Percentiles rank a stretch among this genome's conserved stretches.
phyloP scores from a whole-genome alignment of 2,797 vertebrate genomes.

The Eulemur rubriventer region DNA sequence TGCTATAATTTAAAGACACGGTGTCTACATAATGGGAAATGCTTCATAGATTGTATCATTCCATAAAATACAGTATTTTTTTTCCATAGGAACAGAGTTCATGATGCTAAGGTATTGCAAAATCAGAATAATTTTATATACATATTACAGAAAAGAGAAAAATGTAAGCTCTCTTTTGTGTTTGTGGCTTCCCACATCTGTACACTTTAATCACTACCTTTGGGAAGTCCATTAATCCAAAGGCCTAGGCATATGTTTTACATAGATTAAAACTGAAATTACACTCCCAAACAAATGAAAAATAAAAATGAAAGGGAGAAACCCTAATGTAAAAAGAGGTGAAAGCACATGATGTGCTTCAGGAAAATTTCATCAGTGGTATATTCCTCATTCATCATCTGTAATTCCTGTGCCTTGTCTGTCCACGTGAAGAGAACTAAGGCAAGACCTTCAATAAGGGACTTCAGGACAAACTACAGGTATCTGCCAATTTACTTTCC shows the following conservation, averaged over 20 bases:
- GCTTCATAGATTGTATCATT: slow-evolving; percentile 87
- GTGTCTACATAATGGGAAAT: slow-evolving; percentile 89
- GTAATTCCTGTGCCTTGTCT: neutral
- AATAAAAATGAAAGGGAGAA: slow-evolving; percentile 71
- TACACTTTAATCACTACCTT: slow-evolving; percentile 87
- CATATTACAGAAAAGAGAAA: slow-evolving; percentile 41
- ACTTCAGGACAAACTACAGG: slow-evolving; percentile 74
- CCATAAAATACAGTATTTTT: slow-evolving; percentile 84
- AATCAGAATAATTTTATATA: slow-evolving; percentile 80
- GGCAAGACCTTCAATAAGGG: slow-evolving; percentile 59
- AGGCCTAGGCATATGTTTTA: slow-evolving; percentile 85
- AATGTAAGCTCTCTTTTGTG: slow-evolving; percentile 86
- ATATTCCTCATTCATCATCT: slow-evolving; percentile 2
- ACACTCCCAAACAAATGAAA: slow-evolving; percentile 80
- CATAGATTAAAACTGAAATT: slow-evolving; percentile 86
- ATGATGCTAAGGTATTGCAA: slow-evolving; percentile 83
- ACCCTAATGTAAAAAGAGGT: slow-evolving; percentile 60
- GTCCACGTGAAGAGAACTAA: slow-evolving; percentile 58
- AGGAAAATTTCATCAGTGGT: neutral
- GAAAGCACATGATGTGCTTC: neutral
- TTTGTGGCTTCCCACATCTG: slow-evolving; percentile 86
- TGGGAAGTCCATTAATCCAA: slow-evolving; percentile 89
- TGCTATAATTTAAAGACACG: slow-evolving; percentile 89
- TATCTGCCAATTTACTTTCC: slow-evolving; percentile 74
- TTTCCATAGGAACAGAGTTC: slow-evolving; percentile 80